phyloP scores from a whole-genome alignment of 2,888 invertebrate species.

The Sarcophaga caerulescens region DNA sequence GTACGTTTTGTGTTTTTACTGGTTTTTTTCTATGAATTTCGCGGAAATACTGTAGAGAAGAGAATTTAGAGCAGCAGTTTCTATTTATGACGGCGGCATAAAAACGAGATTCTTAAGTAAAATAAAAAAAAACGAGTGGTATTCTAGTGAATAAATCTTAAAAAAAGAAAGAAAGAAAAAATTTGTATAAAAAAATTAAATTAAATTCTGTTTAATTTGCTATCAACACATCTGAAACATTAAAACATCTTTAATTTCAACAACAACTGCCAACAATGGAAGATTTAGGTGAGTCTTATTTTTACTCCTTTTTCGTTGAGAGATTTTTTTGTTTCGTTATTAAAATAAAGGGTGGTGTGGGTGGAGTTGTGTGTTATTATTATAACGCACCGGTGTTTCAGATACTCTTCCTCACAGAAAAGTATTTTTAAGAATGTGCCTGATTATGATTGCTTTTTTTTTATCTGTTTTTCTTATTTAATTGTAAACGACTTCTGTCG shows the following conservation, averaged over 20 bases:
- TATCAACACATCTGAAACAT: too few relatives aligned
- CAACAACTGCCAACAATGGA: constrained; percentile 52
- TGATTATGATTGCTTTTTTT: too few relatives aligned
- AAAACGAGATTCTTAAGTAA: constrained; percentile 19
- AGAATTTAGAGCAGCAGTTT: constrained; percentile 42
- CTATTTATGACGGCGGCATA: constrained; percentile 30
- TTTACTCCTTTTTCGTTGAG: neutral
- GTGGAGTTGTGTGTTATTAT: constrained; percentile 54
- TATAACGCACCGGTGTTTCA: constrained; percentile 54
- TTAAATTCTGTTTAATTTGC: constrained; percentile 2
- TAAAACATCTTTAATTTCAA: neutral
- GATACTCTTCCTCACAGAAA: neutral
- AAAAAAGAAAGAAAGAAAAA: constrained; percentile 1
- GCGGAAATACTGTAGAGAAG: constrained; percentile 38
- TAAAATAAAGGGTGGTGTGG: constrained; percentile 40
- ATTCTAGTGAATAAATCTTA: neutral
- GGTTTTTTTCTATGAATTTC: constrained; percentile 13
- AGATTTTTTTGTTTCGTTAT: constrained; percentile 1
- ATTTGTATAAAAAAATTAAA: neutral
- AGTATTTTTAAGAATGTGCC: too few relatives aligned
- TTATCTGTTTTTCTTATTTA: neutral
- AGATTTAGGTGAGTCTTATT: constrained; percentile 62
- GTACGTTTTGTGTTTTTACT: neutral
- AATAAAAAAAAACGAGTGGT: constrained; percentile 24
- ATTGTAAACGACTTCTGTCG: constrained; percentile 36